These are phyloP conservation scores for Theonella swinhoei DNA, from an alignment of 37 sponge, comb jelly and placozoan species.

Conservation along the genomic window DNA sequence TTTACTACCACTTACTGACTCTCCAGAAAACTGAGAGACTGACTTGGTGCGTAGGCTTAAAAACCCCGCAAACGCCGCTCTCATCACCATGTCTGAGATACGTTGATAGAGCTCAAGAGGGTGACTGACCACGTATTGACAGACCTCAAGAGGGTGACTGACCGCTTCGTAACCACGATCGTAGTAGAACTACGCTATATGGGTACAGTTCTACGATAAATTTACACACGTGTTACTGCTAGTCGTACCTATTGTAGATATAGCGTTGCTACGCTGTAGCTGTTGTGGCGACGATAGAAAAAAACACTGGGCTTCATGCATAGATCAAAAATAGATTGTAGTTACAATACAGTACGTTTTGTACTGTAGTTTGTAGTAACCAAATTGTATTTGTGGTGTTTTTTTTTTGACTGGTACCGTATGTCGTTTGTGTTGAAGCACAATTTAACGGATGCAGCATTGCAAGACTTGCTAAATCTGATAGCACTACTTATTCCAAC, in stretches of 20 bases:
- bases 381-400: too few species aligned
- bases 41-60: background rate
- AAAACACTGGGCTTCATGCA: background rate
- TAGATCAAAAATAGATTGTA: too few species aligned
- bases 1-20: background rate
- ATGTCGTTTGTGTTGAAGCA: background rate
- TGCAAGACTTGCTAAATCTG: background rate
- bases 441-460: background rate
- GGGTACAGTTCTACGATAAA: too few species aligned
- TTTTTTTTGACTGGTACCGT: too few species aligned
- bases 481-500: background rate
- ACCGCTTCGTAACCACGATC: background rate
- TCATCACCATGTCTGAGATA: too few species aligned
- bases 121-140: background rate
- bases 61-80: background rate
- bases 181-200: background rate
- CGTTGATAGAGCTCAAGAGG: too few species aligned
- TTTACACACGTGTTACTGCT: too few species aligned
- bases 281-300: too few species aligned
- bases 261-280: too few species aligned
- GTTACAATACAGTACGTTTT: too few species aligned
- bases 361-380: too few species aligned
- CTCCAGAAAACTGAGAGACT: background rate
- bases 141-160: background rate
- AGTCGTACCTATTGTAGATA: background rate